Percentiles rank a stretch among this genome's conserved stretches.
These are phyloP conservation scores for Pseudoatta argentina DNA, from an alignment of 1,140 invertebrate species.

Conservation along the genomic window DNA sequence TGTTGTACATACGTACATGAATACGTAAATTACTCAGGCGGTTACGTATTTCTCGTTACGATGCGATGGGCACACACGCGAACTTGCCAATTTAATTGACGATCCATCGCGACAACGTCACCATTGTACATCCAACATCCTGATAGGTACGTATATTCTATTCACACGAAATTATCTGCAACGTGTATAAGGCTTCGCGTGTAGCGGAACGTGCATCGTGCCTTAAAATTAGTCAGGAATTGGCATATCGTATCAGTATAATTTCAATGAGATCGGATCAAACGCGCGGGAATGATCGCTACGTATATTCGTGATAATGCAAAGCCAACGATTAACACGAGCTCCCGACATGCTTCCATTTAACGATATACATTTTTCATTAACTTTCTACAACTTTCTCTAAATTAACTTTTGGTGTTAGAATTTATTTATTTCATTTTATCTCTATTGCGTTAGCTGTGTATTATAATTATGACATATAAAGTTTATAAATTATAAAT, in stretches of 20 bases:
- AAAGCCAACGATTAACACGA: background rate
- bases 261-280: conserved; percentile 18
- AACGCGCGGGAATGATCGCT: background rate
- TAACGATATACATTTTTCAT: background rate
- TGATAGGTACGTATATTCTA: background rate
- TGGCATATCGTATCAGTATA: background rate
- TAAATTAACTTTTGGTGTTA: background rate
- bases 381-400: background rate
- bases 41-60: background rate
- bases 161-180: conserved; percentile 45
- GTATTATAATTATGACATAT: background rate
- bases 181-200: conserved; percentile 1
- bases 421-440: background rate
- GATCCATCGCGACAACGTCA: background rate
- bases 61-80: background rate
- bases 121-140: background rate
- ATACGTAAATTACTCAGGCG: background rate
- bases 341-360: background rate
- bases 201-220: background rate
- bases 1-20: background rate
- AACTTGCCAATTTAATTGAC: conserved; percentile 61
- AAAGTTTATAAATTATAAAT: too few species aligned
- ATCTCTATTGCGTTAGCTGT: background rate
- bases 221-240: background rate
- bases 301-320: background rate